phyloP scores from a whole-genome alignment of 53 echinoderm and acorn worm species.

The Arbacia lixula region DNA sequence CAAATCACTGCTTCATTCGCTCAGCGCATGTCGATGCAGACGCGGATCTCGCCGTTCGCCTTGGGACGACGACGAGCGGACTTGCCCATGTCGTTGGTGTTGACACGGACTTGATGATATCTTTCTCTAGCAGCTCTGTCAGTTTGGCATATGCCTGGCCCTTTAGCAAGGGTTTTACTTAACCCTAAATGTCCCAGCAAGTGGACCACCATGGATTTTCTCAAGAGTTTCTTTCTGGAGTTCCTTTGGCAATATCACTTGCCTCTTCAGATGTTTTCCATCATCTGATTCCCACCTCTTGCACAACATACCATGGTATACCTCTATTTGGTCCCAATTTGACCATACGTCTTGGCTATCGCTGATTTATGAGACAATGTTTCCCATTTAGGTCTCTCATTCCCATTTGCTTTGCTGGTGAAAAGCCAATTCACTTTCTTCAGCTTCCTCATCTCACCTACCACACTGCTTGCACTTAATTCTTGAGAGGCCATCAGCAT shows the following conservation, averaged over 20 bases:
- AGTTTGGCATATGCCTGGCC: conserved; percentile 18
- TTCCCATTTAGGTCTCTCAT: no score
- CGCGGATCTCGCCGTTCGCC: conserved; percentile 56
- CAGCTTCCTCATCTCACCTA: not conserved
- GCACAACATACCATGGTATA: not conserved
- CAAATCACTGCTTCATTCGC: conserved; percentile 69
- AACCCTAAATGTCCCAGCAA: conserved; percentile 47
- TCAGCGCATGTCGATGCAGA: conserved; percentile 56
- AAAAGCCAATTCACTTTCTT: no score
- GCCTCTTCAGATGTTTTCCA: not conserved
- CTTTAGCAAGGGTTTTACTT: conserved; percentile 19
- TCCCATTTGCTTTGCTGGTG: no score
- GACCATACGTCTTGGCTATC: not conserved
- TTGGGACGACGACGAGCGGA: conserved; percentile 21
- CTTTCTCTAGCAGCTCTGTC: conserved; percentile 9
- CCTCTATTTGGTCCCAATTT: not conserved
- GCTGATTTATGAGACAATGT: conserved; percentile 5
- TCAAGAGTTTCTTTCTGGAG: not conserved
- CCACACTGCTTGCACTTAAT: conserved; percentile 44
- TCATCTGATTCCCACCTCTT: not conserved
- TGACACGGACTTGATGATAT: not conserved
- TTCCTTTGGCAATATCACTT: not conserved
- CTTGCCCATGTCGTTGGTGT: not conserved
- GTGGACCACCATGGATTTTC: not conserved
- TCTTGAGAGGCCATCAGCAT: conserved; percentile 48